Evolutionary conservation across 2,797 vertebrate species (phyloP), one percentile per base, ranked within the genome.

Genomic region (Taenioides sp.): DNA sequence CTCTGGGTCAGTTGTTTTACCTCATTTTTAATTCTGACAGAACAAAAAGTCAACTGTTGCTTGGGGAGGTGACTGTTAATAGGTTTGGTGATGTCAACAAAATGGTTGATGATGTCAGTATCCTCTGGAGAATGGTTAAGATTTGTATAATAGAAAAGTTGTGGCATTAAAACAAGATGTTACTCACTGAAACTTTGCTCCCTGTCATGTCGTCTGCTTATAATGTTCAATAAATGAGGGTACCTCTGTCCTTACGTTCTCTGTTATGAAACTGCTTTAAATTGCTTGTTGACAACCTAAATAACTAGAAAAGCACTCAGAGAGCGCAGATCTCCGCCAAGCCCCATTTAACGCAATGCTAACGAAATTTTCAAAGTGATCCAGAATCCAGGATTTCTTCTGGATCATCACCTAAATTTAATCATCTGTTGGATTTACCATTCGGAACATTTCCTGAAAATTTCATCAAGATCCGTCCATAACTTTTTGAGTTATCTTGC

Each of bases 21-120:
- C 76, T 88, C 84, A 89, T 85, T 89, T 74, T 55, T n/a, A 73
- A 86, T 89, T 87, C 78, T 84, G 69, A 50, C 57, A 72, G 70
- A 86, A 90, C 85, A 90, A 43, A 43, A 43, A 14, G 40, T 14
- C 40, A 43, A 83, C 71, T 81, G 79, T 80, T 83, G 75, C 66
- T 76, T 72, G 58, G 79, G 79, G 85, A 75, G 69, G 18, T 54
- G 69, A 81, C 54, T 76, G 87, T 76, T 80, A 71, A 78, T 65
- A 11, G 25, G 77, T 81, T 79, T 83, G 74, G 78, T 86, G 81
- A 87, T 87, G 82, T 87, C 86, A 80, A 74, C 69, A 76, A 28
- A 28, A 28, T 28, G 77, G 82, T 79, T 83, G 74, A 77, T 86
- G 81, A 87, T 87, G 82, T 87, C 86, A 80, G 74, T 67, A 76